These are phyloP conservation scores for Notarius quadriscutis DNA, from an alignment of 2,113 vertebrate genomes.

Conservation along the genomic window DNA sequence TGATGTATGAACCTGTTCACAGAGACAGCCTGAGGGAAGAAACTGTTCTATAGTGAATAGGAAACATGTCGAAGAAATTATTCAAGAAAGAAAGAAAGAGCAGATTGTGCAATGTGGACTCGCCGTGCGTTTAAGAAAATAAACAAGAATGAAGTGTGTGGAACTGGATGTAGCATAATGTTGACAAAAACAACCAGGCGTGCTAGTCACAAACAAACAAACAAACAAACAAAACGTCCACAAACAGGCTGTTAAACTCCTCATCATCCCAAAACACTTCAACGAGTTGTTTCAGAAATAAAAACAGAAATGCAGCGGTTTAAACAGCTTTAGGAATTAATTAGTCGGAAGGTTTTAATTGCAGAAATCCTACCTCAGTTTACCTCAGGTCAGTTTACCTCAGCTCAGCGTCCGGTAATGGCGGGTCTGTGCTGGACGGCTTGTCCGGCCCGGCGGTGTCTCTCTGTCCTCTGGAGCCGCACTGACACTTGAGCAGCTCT, in stretches of 20 bases:
- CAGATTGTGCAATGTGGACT: not conserved
- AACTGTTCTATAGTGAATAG: too few species aligned
- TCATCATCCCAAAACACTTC: not conserved
- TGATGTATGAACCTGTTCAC: too few species aligned
- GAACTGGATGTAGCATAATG: not conserved
- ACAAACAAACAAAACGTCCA: not conserved
- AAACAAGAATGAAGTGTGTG: not conserved
- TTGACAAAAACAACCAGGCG: not conserved
- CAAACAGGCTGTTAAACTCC: not conserved
- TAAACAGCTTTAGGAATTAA: not conserved
- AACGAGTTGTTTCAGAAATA: not conserved
- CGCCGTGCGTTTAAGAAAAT: not conserved
- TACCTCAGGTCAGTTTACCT: not conserved
- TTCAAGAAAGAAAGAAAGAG: not conserved
- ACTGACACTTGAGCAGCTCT: slow-evolving; percentile 20
- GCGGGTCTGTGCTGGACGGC: slow-evolving; percentile 13
- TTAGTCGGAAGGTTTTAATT: not conserved
- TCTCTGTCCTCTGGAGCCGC: slow-evolving; percentile 28
- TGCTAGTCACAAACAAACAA: not conserved
- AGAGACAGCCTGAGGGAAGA: too few species aligned
- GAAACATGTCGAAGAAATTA: too few species aligned
- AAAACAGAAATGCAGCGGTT: not conserved
- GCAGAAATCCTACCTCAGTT: slow-evolving; percentile 3
- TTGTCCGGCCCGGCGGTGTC: slow-evolving; percentile 5
- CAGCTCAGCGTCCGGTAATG: slow-evolving; percentile 7